These are phyloP conservation scores for Chironomus tepperi DNA, from an alignment of 1,140 invertebrate genomes.

Conservation along the genomic window DNA sequence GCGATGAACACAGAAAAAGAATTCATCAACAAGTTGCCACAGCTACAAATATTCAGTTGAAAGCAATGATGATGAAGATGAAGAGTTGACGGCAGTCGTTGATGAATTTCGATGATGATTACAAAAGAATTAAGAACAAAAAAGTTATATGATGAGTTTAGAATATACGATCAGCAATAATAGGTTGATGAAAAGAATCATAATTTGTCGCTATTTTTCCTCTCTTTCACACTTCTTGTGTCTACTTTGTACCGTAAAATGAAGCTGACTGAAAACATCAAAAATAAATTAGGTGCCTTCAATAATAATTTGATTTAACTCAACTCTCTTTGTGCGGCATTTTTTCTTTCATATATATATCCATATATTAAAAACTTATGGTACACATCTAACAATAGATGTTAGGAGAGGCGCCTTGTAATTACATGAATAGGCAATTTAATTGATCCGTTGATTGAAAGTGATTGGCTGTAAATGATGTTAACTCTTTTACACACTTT, in stretches of 20 bases:
- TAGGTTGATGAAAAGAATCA: conserved; percentile 20
- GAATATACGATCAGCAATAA: not conserved
- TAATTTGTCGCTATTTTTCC: conserved; percentile 20
- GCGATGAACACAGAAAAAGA: too few relatives aligned
- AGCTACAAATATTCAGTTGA: too few relatives aligned
- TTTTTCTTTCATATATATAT: not conserved
- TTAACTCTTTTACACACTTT: too few relatives aligned
- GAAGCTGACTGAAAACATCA: not conserved
- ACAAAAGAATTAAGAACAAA: too few relatives aligned
- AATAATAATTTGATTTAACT: not conserved
- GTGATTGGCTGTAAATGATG: not conserved
- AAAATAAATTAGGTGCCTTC: not conserved
- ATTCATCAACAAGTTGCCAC: too few relatives aligned
- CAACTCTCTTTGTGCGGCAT: conserved; percentile 5
- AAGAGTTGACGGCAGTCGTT: too few relatives aligned
- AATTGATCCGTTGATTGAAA: conserved; percentile 8
- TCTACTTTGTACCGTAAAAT: not conserved
- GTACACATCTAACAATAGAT: too few relatives aligned
- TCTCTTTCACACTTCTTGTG: not conserved
- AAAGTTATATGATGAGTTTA: too few relatives aligned
- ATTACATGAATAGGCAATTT: conserved; percentile 8
- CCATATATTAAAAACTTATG: not conserved
- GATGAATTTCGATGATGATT: too few relatives aligned
- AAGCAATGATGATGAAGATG: too few relatives aligned
- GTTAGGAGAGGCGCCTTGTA: not conserved